Evolutionary conservation across 2,888 invertebrate species (phyloP).

Genomic region (Archips xylosteana): DNA sequence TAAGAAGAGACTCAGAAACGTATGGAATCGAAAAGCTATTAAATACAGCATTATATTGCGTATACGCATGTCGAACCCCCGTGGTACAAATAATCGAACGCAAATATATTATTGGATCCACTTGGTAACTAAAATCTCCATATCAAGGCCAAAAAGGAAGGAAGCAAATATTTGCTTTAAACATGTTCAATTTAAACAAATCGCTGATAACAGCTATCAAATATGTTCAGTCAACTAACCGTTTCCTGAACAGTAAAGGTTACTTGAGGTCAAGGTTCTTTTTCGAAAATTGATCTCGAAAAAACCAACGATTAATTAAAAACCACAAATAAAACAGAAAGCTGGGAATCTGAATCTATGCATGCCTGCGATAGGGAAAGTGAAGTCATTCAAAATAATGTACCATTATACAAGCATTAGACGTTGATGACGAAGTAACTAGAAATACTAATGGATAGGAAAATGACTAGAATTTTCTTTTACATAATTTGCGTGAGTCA

Average conservation of each 20-base stretch:
- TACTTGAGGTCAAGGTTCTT: constrained; percentile 45
- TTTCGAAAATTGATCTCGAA: background rate
- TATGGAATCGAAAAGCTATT: background rate
- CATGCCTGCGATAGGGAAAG: background rate
- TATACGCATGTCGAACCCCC: background rate
- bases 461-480: constrained; percentile 29
- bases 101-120: background rate
- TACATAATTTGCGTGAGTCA: constrained; percentile 32
- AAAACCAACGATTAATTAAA: background rate
- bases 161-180: constrained; percentile 43
- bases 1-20: background rate
- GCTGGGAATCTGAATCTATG: background rate
- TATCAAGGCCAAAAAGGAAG: constrained; percentile 34
- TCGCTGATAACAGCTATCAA: constrained; percentile 46
- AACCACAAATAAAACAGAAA: background rate
- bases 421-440: background rate
- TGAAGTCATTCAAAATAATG: background rate
- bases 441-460: constrained; percentile 13
- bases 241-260: constrained; percentile 48
- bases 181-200: constrained; percentile 43
- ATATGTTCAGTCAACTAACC: constrained; percentile 44
- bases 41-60: background rate
- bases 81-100: background rate
- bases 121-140: constrained; percentile 12
- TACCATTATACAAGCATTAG: constrained; percentile 22